A percentile compares a stretch with the other conserved stretches of the same genome.
phyloP scores from a whole-genome alignment of 1,140 invertebrate genomes.

The Chironomus striatipennis region DNA sequence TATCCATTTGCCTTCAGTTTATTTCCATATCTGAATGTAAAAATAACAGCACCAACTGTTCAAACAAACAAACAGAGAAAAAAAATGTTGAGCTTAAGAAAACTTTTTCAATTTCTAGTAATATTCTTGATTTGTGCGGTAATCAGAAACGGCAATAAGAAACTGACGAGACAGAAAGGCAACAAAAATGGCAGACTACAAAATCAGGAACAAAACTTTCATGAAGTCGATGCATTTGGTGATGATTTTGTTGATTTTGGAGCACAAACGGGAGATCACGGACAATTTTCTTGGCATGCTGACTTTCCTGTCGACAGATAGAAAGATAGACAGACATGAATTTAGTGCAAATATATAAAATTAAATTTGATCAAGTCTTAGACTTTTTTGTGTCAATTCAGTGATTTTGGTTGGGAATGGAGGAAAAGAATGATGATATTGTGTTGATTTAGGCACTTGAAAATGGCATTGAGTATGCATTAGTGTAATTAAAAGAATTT shows the following conservation, averaged over 20 bases:
- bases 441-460: no score
- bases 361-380: no score
- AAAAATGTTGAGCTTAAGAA: neutral
- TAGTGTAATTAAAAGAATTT: no score
- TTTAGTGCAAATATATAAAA: no score
- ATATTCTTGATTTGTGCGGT: neutral
- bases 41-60: neutral
- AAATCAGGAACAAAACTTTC: constrained; percentile 21
- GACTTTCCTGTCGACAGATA: constrained; percentile 41
- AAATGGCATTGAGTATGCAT: no score
- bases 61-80: neutral
- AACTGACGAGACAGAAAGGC: neutral
- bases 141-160: neutral
- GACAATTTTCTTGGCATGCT: constrained; percentile 46
- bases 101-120: neutral
- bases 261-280: constrained; percentile 44
- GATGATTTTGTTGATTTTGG: constrained; percentile 44
- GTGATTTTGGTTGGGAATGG: no score
- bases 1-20: no score
- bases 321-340: no score
- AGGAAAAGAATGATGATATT: no score
- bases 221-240: constrained; percentile 26
- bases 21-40: no score
- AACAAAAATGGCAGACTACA: constrained; percentile 1
- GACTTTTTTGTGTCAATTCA: no score